These are phyloP conservation scores for Salvator merianae DNA, from an alignment of 2,113 vertebrate species.

Conservation along the genomic window DNA sequence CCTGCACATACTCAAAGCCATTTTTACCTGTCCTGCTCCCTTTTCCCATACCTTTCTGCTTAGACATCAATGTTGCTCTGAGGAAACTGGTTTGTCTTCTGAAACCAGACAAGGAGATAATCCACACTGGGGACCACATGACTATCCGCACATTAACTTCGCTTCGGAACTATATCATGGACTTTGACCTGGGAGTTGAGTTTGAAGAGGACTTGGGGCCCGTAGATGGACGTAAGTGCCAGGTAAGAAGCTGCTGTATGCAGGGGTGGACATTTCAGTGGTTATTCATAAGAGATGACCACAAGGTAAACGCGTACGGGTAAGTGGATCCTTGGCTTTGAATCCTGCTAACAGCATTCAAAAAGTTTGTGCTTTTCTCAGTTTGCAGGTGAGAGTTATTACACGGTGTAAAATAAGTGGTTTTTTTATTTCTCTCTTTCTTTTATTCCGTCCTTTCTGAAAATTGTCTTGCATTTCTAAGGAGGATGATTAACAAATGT, in stretches of 20 bases:
- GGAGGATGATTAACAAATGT: too few relatives aligned
- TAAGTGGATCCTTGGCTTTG: too few relatives aligned
- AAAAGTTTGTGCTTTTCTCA: background rate
- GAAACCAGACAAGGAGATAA: slow-evolving; percentile 86
- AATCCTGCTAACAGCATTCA: background rate
- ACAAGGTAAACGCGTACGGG: too few relatives aligned
- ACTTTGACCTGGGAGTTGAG: slow-evolving; percentile 85
- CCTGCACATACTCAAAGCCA: too few relatives aligned
- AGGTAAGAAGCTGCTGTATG: slow-evolving; percentile 68
- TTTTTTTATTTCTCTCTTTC: too few relatives aligned
- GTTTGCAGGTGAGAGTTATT: too few relatives aligned
- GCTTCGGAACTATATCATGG: slow-evolving; percentile 87
- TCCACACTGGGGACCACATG: slow-evolving; percentile 79
- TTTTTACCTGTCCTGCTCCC: background rate
- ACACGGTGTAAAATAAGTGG: too few relatives aligned
- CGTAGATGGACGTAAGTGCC: slow-evolving; percentile 86
- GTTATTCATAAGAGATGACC: background rate
- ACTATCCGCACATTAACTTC: slow-evolving; percentile 86
- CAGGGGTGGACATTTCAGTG: background rate
- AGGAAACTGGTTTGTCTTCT: slow-evolving; percentile 87
- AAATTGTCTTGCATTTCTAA: too few relatives aligned
- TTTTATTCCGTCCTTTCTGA: too few relatives aligned
- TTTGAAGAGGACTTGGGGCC: slow-evolving; percentile 89
- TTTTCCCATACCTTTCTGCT: fast-evolving
- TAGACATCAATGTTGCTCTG: slow-evolving; percentile 82